These are phyloP conservation scores for Ceriagrion tenellum DNA, from an alignment of 2,888 invertebrate species.

Conservation along the genomic window DNA sequence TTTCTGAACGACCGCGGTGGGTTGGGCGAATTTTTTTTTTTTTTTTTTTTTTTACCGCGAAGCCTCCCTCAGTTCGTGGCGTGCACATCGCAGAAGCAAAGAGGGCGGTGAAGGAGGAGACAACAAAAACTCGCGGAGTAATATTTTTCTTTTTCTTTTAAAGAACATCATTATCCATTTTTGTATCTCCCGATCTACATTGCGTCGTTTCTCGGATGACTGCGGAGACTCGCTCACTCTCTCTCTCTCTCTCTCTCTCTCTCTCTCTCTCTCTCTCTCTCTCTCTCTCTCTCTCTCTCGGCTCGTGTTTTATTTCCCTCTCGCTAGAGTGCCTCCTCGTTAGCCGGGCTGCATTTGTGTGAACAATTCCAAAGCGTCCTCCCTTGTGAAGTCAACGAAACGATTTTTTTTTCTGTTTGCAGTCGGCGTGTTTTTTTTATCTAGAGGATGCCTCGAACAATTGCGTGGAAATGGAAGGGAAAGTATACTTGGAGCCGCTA, in stretches of 20 bases:
- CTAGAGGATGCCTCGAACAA: background rate
- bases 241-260: background rate
- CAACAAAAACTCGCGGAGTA: background rate
- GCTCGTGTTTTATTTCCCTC: too few species aligned
- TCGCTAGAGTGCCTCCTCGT: background rate
- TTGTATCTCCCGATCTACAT: constrained; percentile 16
- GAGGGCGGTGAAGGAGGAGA: too few species aligned
- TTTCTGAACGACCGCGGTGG: too few species aligned
- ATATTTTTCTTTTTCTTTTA: background rate
- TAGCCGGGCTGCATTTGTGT: background rate
- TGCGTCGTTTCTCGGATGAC: constrained; percentile 26
- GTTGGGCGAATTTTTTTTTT: too few species aligned
- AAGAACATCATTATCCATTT: constrained; percentile 18
- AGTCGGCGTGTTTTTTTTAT: background rate
- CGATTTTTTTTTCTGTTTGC: background rate
- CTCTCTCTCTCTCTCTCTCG: background rate
- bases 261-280: background rate
- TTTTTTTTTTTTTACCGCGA: background rate
- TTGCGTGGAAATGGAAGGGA: background rate
- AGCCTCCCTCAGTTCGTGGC: background rate
- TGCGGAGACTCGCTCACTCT: background rate
- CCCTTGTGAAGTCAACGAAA: background rate
- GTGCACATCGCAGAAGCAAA: background rate
- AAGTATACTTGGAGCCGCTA: background rate
- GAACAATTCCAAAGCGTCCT: background rate